Conservation (phyloP, 2,888 invertebrate species). For the Microchrysa polita region DNA sequence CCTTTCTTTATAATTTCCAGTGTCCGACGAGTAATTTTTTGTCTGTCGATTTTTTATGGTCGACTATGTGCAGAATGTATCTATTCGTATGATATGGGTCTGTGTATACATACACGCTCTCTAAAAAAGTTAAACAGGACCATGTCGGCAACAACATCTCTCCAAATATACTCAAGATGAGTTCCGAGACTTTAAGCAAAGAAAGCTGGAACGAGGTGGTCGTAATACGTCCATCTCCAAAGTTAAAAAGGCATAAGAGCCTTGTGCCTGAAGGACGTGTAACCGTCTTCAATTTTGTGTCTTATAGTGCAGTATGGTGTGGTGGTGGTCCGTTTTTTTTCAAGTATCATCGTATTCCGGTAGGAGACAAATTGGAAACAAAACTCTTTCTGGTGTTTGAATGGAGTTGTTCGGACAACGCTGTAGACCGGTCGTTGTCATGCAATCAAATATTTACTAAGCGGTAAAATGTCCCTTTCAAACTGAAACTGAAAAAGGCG, state of each 20-base stretch:
- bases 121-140: neutral
- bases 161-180: constrained; percentile 33
- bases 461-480: constrained; percentile 24
- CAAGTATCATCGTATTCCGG: constrained; percentile 7
- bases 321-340: neutral
- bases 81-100: too few species aligned
- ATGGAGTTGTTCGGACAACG: neutral
- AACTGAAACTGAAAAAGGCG: constrained; percentile 30
- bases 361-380: constrained; percentile 35
- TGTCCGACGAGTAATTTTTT: constrained; percentile 6
- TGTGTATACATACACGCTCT: constrained; percentile 7
- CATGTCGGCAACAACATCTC: constrained; percentile 36
- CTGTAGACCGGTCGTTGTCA: constrained; percentile 2
- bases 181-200: constrained; percentile 24
- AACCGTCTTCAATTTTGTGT: neutral
- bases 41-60: constrained; percentile 11
- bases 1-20: constrained; percentile 28
- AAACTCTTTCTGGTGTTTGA: constrained; percentile 30
- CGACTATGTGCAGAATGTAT: constrained; percentile 1
- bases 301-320: neutral
- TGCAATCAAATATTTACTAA: constrained; percentile 43
- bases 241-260: neutral
- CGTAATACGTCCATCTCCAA: constrained; percentile 32
- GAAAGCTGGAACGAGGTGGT: neutral
- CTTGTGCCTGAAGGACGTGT: constrained; percentile 23